Conservation (phyloP, 2,888 invertebrate genomes). For the Therioaphis trifolii region DNA sequence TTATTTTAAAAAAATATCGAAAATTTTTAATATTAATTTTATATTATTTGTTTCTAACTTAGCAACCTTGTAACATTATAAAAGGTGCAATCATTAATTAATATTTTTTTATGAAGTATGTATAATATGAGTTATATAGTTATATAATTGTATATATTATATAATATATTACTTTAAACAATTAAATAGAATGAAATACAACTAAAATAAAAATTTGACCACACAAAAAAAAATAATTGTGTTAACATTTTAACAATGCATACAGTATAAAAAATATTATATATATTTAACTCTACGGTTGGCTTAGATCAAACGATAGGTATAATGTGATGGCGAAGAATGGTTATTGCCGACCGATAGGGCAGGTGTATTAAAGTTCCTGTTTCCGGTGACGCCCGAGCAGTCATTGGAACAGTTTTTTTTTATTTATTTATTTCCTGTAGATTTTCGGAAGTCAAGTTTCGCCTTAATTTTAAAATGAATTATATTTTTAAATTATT, state of each 20-base stretch:
- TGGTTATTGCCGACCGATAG: not conserved
- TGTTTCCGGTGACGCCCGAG: conserved; percentile 46
- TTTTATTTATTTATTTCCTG: conserved; percentile 33
- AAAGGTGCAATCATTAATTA: too few species aligned
- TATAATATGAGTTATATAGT: too few species aligned
- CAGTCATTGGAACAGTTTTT: conserved; percentile 54
- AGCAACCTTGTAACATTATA: too few species aligned
- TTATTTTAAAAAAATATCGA: too few species aligned
- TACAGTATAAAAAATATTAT: not conserved
- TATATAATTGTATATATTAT: too few species aligned
- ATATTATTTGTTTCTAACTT: too few species aligned
- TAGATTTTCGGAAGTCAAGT: conserved; percentile 26
- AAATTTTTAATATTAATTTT: too few species aligned
- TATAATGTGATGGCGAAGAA: not conserved
- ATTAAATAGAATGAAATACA: too few species aligned
- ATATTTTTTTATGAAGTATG: too few species aligned
- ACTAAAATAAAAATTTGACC: too few species aligned
- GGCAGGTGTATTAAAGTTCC: conserved; percentile 44
- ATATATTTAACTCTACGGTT: not conserved
- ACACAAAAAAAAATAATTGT: not conserved
- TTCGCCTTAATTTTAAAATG: not conserved
- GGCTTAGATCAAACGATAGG: not conserved
- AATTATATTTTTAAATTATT: not conserved
- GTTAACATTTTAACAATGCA: too few species aligned
- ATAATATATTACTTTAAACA: too few species aligned